Evolutionary conservation across 2,797 vertebrate genomes (phyloP).

Genomic region (Chlorospingus flavigularis): DNA sequence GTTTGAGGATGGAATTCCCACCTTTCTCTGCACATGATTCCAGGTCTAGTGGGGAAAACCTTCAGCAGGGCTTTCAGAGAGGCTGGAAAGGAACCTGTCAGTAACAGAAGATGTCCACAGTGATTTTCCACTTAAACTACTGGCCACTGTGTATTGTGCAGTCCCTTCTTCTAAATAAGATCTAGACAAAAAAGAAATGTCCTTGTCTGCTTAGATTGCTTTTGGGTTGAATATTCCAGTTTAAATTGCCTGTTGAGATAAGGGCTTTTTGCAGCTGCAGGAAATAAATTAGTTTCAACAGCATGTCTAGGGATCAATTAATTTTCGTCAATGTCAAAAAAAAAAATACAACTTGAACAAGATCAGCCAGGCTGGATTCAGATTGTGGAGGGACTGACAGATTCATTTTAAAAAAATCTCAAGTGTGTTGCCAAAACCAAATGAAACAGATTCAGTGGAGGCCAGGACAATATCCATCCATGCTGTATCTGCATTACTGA

Average conservation of each 20-base stretch:
- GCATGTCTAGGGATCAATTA: background rate
- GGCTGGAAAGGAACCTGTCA: background rate
- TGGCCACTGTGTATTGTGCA: background rate
- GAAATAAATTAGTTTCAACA: background rate
- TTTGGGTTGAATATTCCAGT: background rate
- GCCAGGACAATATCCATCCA: background rate
- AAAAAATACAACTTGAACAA: background rate
- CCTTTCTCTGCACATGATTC: background rate
- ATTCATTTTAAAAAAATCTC: background rate
- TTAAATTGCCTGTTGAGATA: background rate
- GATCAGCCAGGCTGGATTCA: background rate
- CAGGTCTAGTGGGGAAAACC: background rate
- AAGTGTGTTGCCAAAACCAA: background rate
- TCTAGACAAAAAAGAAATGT: background rate
- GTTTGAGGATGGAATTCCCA: background rate
- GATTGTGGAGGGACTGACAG: background rate
- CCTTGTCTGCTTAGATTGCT: background rate
- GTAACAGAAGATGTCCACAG: background rate
- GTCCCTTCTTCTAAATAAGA: background rate
- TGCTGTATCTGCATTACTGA: background rate
- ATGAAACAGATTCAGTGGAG: background rate
- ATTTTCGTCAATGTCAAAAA: background rate
- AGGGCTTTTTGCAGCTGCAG: background rate
- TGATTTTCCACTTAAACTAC: background rate
- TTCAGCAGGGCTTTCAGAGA: background rate